phyloP scores from a whole-genome alignment of 2,113 vertebrate species.

The Podiceps cristatus region DNA sequence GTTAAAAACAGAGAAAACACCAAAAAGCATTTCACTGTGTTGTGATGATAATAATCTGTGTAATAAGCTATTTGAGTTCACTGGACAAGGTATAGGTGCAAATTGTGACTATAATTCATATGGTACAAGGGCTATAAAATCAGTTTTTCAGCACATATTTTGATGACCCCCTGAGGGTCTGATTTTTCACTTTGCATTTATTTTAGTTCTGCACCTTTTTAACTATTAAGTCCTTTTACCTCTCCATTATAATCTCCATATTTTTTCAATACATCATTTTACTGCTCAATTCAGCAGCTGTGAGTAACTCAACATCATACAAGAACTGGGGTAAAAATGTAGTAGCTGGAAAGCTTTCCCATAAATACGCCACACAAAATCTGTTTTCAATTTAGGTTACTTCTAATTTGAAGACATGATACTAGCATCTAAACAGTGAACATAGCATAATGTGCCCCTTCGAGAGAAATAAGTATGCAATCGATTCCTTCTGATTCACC shows the following conservation, averaged over 20 bases:
- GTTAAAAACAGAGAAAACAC: background rate
- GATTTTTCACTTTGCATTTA: constrained; percentile 44
- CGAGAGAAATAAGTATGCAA: background rate
- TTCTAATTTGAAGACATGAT: background rate
- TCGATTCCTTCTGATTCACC: background rate
- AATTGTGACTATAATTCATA: constrained; percentile 9
- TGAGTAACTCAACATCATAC: background rate
- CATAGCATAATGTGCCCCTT: rapidly evolving
- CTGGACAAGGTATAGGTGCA: background rate
- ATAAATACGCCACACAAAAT: background rate
- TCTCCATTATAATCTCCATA: background rate
- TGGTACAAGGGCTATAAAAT: background rate
- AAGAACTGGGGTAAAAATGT: background rate
- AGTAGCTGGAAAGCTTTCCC: background rate
- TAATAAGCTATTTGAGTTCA: background rate
- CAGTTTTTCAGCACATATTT: constrained; percentile 23
- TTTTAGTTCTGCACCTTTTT: constrained; percentile 8
- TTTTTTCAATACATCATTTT: background rate
- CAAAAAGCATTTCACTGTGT: background rate
- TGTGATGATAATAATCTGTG: background rate
- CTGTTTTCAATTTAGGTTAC: background rate
- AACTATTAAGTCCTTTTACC: background rate
- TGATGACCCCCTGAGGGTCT: background rate
- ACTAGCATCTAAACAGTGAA: background rate
- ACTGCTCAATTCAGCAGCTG: background rate